Conservation (phyloP, 2,797 vertebrate species). For the Cacajao melanocephalus region DNA sequence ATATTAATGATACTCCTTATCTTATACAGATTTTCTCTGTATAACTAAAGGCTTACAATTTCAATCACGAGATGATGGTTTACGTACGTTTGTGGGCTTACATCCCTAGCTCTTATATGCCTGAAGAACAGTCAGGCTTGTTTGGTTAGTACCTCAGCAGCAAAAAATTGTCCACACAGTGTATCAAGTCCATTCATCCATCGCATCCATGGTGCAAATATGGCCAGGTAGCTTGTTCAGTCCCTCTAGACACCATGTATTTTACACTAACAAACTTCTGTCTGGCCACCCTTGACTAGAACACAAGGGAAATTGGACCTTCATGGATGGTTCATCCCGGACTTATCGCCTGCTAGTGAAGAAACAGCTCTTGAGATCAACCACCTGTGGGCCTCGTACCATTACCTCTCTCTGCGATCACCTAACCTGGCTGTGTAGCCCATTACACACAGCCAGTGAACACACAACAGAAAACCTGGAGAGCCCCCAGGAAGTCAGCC, state of each 20-base stretch:
- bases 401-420: not conserved
- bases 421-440: not conserved
- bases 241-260: not conserved
- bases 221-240: not conserved
- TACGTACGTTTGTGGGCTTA: not conserved
- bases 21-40: not conserved
- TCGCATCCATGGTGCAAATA: not conserved
- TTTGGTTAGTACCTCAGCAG: not conserved
- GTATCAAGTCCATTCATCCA: not conserved
- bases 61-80: not conserved
- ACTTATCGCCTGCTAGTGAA: not conserved
- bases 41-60: not conserved
- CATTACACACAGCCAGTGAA: not conserved
- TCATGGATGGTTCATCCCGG: not conserved
- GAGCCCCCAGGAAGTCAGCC: not conserved
- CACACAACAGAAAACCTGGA: not conserved
- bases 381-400: not conserved
- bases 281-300: not conserved
- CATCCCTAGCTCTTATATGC: not conserved
- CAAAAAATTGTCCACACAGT: not conserved
- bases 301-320: not conserved
- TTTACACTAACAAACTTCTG: not conserved
- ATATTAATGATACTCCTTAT: not conserved
- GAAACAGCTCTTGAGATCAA: not conserved
- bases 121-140: not conserved